Percentiles rank a stretch among this genome's conserved stretches.
phyloP scores from a whole-genome alignment of 2,888 invertebrate species.

The Ischnus inquisitorius region DNA sequence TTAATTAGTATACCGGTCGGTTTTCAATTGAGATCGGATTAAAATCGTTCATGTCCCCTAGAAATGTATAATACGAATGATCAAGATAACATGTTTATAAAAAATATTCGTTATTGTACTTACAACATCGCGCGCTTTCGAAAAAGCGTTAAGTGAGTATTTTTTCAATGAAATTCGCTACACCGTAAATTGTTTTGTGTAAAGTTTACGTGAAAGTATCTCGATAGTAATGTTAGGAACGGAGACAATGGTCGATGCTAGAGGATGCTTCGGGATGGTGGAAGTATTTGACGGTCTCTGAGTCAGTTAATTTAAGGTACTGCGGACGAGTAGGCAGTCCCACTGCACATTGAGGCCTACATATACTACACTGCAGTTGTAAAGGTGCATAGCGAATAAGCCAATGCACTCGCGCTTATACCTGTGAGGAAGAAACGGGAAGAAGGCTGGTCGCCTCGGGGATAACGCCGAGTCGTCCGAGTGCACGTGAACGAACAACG shows the following conservation, averaged over 20 bases:
- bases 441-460: slow-evolving; percentile 42
- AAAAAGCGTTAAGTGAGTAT: not conserved
- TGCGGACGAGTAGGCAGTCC: slow-evolving; percentile 8
- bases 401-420: slow-evolving; percentile 25
- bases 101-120: not conserved
- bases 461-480: slow-evolving; percentile 29
- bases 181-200: not conserved
- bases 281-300: slow-evolving; percentile 27
- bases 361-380: not conserved
- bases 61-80: not conserved
- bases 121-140: too few species aligned
- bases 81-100: not conserved
- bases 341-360: slow-evolving; percentile 1
- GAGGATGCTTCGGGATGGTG: slow-evolving; percentile 20
- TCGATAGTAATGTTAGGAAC: not conserved
- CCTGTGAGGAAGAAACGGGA: slow-evolving; percentile 41
- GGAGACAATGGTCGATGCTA: slow-evolving; percentile 14
- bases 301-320: slow-evolving; percentile 47
- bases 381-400: slow-evolving; percentile 14
- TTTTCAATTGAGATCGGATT: not conserved
- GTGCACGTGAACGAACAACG: slow-evolving; percentile 21
- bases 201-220: not conserved
- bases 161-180: not conserved
- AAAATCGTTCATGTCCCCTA: not conserved
- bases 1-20: not conserved